Evolutionary conservation across 2,888 invertebrate species (phyloP).

Genomic region (Pollenia angustigena): DNA sequence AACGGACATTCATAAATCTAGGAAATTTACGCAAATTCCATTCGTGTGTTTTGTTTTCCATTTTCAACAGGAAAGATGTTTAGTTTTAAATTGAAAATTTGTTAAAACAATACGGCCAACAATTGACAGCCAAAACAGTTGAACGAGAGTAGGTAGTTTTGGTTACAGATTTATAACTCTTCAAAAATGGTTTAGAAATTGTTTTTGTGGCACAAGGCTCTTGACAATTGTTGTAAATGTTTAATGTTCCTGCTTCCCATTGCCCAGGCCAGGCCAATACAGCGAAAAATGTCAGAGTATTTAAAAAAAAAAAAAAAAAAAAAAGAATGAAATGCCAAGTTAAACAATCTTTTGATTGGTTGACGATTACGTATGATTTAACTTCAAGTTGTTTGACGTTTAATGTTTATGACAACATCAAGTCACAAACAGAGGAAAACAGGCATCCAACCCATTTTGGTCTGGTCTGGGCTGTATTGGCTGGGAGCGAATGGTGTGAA

Average conservation of each 20-base stretch:
- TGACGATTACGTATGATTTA: slow-evolving; percentile 73
- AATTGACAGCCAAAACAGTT: slow-evolving; percentile 54
- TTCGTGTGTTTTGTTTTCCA: slow-evolving; percentile 10
- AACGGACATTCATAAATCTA: slow-evolving; percentile 62
- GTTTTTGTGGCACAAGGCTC: neutral
- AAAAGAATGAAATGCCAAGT: slow-evolving; percentile 37
- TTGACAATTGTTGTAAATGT: slow-evolving; percentile 58
- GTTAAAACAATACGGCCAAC: slow-evolving; percentile 46
- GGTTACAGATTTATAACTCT: slow-evolving; percentile 67
- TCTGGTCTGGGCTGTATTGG: no score
- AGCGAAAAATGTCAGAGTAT: slow-evolving; percentile 6
- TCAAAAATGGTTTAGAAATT: slow-evolving; percentile 49
- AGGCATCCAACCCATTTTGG: neutral
- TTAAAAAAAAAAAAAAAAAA: neutral
- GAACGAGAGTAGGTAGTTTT: slow-evolving; percentile 33
- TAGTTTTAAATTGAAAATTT: slow-evolving; percentile 22
- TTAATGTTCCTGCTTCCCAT: slow-evolving; percentile 23
- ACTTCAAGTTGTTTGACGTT: slow-evolving; percentile 68
- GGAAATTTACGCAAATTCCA: slow-evolving; percentile 55
- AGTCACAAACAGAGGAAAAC: slow-evolving; percentile 57
- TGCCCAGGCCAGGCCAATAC: neutral
- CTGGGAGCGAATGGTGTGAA: neutral
- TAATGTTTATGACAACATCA: slow-evolving; percentile 69
- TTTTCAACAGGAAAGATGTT: slow-evolving; percentile 6
- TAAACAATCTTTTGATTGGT: slow-evolving; percentile 73